A percentile compares a stretch with the other conserved stretches of the same genome.
Conservation (phyloP, 2,888 invertebrate genomes). For the Tolmerus cingulatus region DNA sequence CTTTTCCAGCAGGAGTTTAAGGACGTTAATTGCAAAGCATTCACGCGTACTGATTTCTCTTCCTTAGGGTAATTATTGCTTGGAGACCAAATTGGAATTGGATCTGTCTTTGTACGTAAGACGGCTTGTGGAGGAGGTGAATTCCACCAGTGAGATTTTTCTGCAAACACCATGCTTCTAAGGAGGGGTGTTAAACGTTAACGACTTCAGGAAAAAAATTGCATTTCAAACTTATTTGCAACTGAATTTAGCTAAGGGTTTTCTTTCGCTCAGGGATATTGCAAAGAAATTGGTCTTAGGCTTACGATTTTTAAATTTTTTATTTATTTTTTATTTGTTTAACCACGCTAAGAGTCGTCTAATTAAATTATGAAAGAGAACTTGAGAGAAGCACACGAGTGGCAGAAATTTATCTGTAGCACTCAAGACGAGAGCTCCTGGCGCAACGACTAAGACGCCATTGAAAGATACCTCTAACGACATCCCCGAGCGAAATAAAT, state of each 20-base stretch:
- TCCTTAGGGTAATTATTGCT: background rate
- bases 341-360: background rate
- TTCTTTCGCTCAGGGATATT: background rate
- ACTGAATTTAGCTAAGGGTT: background rate
- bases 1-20: background rate
- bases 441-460: background rate
- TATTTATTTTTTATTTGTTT: background rate
- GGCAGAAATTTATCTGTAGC: background rate
- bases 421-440: background rate
- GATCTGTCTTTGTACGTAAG: background rate
- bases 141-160: background rate
- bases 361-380: background rate
- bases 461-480: background rate
- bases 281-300: background rate
- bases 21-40: background rate
- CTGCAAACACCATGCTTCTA: background rate
- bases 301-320: background rate
- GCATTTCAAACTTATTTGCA: background rate
- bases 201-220: background rate
- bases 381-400: background rate
- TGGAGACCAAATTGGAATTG: background rate
- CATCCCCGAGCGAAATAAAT: slow-evolving; percentile 6
- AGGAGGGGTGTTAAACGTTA: background rate
- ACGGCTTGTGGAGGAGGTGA: background rate
- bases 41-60: background rate